phyloP scores from a whole-genome alignment of 2,888 invertebrate species.

The Aporophyla lueneburgensis region DNA sequence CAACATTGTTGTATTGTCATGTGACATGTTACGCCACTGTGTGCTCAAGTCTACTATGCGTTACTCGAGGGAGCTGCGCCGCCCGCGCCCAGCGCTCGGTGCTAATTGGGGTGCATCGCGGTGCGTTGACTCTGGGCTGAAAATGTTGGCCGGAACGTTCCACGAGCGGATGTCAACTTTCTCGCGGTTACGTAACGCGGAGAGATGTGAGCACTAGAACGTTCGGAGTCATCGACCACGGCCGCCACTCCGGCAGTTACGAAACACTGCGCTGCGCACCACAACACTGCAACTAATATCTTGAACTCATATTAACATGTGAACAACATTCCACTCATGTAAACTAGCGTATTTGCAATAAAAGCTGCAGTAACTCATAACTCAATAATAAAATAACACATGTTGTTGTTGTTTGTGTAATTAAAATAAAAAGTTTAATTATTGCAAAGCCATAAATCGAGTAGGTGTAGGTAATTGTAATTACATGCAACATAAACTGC shows the following conservation, averaged over 20 bases:
- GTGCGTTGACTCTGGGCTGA: conserved; percentile 77
- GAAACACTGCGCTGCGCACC: conserved; percentile 80
- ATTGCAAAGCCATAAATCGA: conserved; percentile 29
- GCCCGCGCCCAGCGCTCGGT: conserved; percentile 28
- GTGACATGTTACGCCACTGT: conserved; percentile 23
- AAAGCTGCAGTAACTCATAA: conserved; percentile 3
- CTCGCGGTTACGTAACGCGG: conserved; percentile 88
- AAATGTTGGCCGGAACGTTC: conserved; percentile 74
- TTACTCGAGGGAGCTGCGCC: conserved; percentile 43
- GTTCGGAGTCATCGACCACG: conserved; percentile 91
- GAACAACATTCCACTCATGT: conserved; percentile 8
- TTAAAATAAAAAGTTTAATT: conserved; percentile 31
- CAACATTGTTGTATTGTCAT: conserved; percentile 17
- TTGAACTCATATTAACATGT: conserved; percentile 42
- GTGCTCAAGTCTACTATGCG: conserved; percentile 19
- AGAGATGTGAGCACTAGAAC: conserved; percentile 88
- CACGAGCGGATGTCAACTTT: conserved; percentile 89
- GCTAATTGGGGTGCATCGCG: conserved; percentile 73
- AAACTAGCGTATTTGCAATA: conserved; percentile 7
- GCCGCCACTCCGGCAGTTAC: conserved; percentile 83
- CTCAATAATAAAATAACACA: conserved; percentile 22
- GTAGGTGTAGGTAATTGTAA: conserved; percentile 42
- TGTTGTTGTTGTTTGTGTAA: conserved; percentile 11
- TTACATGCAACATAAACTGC: conserved; percentile 36
- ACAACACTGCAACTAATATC: conserved; percentile 75